Evolutionary conservation across 2,888 invertebrate genomes (phyloP).

Genomic region (Sycophila texana): DNA sequence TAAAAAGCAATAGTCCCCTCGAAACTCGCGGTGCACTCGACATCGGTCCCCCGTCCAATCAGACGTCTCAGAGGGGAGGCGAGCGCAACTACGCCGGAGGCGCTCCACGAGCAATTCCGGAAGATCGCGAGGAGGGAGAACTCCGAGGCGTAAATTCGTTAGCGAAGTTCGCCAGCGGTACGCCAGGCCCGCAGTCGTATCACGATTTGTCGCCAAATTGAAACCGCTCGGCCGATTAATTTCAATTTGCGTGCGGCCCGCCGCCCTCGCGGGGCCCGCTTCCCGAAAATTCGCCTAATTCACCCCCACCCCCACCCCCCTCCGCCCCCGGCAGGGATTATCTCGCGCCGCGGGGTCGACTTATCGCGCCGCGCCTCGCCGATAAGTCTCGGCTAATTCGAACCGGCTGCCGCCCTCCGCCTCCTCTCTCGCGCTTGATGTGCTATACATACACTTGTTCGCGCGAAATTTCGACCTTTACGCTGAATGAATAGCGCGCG

Average conservation of each 20-base stretch:
- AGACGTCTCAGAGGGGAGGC: not conserved
- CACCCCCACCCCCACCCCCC: too few relatives aligned
- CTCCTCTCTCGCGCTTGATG: too few relatives aligned
- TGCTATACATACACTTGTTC: too few relatives aligned
- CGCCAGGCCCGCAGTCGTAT: not conserved
- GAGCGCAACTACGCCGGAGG: not conserved
- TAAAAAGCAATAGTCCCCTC: not conserved
- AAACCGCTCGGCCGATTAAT: conserved; percentile 39
- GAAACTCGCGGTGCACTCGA: not conserved
- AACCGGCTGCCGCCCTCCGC: too few relatives aligned
- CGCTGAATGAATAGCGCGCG: too few relatives aligned
- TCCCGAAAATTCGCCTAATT: too few relatives aligned
- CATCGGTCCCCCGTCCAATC: not conserved
- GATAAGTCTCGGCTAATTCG: too few relatives aligned
- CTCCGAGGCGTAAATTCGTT: conserved; percentile 31
- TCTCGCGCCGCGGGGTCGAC: too few relatives aligned
- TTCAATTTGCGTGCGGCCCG: conserved; percentile 30
- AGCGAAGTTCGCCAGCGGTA: conserved; percentile 10
- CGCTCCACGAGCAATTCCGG: not conserved
- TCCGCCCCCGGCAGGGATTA: too few relatives aligned
- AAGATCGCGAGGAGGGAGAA: not conserved
- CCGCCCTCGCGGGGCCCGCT: not conserved
- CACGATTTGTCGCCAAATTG: conserved; percentile 42
- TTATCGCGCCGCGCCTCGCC: too few relatives aligned
- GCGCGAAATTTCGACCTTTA: too few relatives aligned